These are phyloP conservation scores for Hemichromis elongatus DNA, from an alignment of 2,113 vertebrate genomes.

Conservation along the genomic window DNA sequence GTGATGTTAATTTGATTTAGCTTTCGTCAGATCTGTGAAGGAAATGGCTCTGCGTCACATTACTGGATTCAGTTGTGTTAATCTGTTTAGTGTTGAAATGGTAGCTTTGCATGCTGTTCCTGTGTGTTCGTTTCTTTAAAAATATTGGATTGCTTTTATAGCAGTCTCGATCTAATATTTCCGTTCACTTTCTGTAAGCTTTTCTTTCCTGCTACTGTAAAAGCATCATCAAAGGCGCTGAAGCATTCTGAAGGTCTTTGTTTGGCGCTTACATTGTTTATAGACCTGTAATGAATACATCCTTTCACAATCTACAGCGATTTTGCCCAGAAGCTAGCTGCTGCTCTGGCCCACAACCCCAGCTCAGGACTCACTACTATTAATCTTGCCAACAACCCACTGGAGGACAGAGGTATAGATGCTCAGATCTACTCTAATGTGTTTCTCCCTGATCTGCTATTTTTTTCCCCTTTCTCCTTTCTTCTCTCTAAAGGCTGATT, in stretches of 20 bases:
- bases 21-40: neutral
- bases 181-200: neutral
- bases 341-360: constrained; percentile 85
- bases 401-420: constrained; percentile 91
- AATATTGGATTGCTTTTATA: neutral
- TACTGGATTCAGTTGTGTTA: neutral
- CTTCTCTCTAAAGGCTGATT: neutral
- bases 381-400: constrained; percentile 91
- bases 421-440: neutral
- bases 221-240: neutral
- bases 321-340: constrained; percentile 93
- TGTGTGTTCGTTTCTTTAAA: neutral
- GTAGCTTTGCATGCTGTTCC: neutral
- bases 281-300: neutral
- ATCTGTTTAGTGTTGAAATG: neutral
- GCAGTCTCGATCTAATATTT: neutral
- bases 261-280: neutral
- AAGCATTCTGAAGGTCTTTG: neutral
- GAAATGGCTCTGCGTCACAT: neutral
- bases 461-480: neutral
- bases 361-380: constrained; percentile 91
- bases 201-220: neutral
- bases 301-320: constrained; percentile 72
- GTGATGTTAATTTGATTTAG: neutral
- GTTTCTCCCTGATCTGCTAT: neutral